Conservation (phyloP, 64 coral and sea anemone genomes). For the Pachyseris speciosa region DNA sequence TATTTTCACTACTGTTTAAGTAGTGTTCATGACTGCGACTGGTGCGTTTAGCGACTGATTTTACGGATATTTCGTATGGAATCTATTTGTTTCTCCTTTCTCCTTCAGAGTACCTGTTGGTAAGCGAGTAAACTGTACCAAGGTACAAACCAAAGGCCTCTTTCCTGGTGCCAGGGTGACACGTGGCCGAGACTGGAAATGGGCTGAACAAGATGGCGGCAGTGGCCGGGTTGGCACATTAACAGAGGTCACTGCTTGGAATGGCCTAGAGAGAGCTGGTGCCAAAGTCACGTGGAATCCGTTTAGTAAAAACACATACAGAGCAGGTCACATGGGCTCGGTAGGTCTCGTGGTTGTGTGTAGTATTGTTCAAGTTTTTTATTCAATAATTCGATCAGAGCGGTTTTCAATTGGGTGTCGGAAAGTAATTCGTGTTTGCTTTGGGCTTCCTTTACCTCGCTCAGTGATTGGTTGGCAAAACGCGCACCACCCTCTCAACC, state of each 20-base stretch:
- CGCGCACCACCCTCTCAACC: no score
- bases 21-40: no score
- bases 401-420: no score
- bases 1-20: no score
- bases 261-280: neutral
- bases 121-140: slow-evolving; percentile 44
- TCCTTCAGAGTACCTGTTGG: slow-evolving; percentile 52
- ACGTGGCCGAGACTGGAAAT: slow-evolving; percentile 81
- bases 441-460: no score
- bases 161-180: slow-evolving; percentile 66
- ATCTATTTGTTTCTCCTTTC: neutral
- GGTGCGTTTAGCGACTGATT: no score
- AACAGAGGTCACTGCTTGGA: slow-evolving; percentile 51
- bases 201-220: slow-evolving; percentile 84
- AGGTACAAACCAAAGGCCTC: slow-evolving; percentile 41
- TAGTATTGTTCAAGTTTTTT: no score
- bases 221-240: slow-evolving; percentile 46
- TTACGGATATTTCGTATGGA: neutral
- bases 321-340: slow-evolving; percentile 58
- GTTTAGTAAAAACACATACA: slow-evolving; percentile 47
- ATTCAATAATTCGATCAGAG: no score
- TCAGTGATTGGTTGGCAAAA: no score
- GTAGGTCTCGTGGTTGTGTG: neutral
- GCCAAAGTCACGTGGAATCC: slow-evolving; percentile 60
- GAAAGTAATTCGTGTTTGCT: no score